Evolutionary conservation across 2,797 vertebrate genomes (phyloP).

Genomic region (Anguilla anguilla): DNA sequence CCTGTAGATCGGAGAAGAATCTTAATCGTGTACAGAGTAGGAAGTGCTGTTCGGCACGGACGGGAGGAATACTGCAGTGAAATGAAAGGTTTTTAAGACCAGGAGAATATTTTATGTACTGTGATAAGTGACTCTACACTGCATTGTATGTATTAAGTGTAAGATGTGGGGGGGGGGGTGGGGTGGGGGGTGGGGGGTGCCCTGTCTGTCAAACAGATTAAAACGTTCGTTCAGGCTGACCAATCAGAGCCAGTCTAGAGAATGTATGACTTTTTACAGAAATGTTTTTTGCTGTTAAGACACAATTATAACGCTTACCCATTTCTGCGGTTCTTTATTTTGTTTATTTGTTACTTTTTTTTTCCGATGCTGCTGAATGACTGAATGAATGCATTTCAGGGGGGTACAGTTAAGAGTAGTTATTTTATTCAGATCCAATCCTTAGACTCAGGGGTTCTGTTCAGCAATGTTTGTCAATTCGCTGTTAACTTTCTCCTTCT

Average conservation of each 20-base stretch:
- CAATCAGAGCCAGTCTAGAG: constrained; percentile 44
- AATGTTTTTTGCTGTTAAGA: constrained; percentile 46
- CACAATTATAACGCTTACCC: constrained; percentile 31
- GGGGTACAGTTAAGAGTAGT: background rate
- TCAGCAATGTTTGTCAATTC: constrained; percentile 44
- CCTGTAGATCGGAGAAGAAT: constrained; percentile 24
- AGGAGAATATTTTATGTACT: constrained; percentile 46
- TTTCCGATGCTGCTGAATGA: constrained; percentile 48
- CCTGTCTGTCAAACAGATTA: constrained; percentile 41
- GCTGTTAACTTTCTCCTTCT: constrained; percentile 12
- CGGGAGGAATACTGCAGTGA: constrained; percentile 28
- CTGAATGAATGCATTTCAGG: constrained; percentile 49
- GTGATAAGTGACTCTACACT: constrained; percentile 42
- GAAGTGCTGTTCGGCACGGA: constrained; percentile 29
- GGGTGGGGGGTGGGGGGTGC: background rate
- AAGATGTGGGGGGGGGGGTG: constrained; percentile 19
- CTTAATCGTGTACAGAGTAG: constrained; percentile 4
- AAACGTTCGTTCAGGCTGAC: constrained; percentile 46
- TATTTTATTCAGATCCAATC: constrained; percentile 40
- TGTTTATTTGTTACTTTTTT: constrained; percentile 8
- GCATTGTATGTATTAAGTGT: constrained; percentile 49
- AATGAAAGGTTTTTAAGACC: constrained; percentile 42
- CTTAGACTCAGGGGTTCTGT: constrained; percentile 51
- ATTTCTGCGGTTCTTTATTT: constrained; percentile 24
- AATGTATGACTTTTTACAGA: constrained; percentile 56